Evolutionary conservation across 2,113 vertebrate genomes (phyloP).

Genomic region (Rhinoderma darwinii): DNA sequence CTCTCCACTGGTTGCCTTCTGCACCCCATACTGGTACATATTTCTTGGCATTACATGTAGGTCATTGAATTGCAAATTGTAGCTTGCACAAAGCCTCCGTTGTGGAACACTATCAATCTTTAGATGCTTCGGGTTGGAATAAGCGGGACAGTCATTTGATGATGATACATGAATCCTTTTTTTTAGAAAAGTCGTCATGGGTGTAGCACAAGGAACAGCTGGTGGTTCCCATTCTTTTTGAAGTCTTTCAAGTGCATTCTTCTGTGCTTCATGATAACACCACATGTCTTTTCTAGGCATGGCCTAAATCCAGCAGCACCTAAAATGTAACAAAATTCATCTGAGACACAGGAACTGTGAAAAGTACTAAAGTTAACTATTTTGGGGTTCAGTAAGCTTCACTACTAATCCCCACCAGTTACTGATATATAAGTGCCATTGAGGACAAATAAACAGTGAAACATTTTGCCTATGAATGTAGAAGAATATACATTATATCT

Average conservation of each 20-base stretch:
- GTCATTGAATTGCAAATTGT: constrained; percentile 44
- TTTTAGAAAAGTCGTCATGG: constrained; percentile 21
- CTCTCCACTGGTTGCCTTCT: too few species aligned
- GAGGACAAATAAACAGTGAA: too few species aligned
- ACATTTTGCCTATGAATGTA: too few species aligned
- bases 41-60: background rate
- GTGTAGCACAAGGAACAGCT: constrained; percentile 38
- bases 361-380: background rate
- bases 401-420: too few species aligned
- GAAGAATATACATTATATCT: too few species aligned
- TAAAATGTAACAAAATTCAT: background rate
- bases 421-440: too few species aligned
- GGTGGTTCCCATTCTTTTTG: constrained; percentile 48
- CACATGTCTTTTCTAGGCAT: constrained; percentile 30
- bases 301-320: background rate
- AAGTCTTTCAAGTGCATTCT: constrained; percentile 21
- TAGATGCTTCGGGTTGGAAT: background rate
- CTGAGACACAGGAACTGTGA: background rate
- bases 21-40: background rate
- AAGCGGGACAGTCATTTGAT: background rate
- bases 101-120: background rate
- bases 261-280: constrained; percentile 30
- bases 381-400: background rate
- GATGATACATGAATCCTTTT: background rate
- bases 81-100: constrained; percentile 24